Evolutionary conservation across 1,140 invertebrate genomes (phyloP).

Genomic region (Brachionus rotundiformis): DNA sequence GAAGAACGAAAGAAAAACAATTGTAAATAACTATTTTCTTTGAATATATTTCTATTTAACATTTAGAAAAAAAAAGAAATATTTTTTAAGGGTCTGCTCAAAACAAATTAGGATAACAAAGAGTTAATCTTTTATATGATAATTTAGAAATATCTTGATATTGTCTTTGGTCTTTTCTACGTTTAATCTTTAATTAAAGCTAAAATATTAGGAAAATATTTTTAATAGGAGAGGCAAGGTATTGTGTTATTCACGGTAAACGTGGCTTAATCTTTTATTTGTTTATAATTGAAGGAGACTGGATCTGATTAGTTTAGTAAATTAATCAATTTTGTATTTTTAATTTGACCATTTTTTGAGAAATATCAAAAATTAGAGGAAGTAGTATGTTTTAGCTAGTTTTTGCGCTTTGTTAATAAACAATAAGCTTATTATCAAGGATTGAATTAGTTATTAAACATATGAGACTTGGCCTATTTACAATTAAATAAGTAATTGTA

Average conservation of each 20-base stretch:
- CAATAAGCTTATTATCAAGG: conserved; percentile 26
- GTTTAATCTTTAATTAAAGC: conserved; percentile 31
- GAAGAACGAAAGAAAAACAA: not conserved
- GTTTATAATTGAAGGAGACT: conserved; percentile 37
- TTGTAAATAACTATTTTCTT: not conserved
- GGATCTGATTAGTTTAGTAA: not conserved
- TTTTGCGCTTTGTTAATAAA: not conserved
- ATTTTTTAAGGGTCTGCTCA: not conserved
- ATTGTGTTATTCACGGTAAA: conserved; percentile 22
- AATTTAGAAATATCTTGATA: conserved; percentile 22
- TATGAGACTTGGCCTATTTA: not conserved
- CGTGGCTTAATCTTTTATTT: conserved; percentile 36
- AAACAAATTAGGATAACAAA: conserved; percentile 27
- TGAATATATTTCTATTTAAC: conserved; percentile 1
- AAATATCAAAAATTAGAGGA: not conserved
- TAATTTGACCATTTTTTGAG: not conserved
- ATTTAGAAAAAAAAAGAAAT: conserved; percentile 20
- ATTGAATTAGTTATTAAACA: conserved; percentile 13
- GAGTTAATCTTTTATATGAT: conserved; percentile 35
- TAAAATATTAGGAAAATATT: conserved; percentile 32
- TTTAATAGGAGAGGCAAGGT: not conserved
- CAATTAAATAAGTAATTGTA: not conserved
- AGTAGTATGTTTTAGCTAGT: conserved; percentile 22
- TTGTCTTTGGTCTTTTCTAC: not conserved
- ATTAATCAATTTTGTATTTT: not conserved